Conservation (phyloP, 2,888 invertebrate species). For the Hylaea fasciaria region DNA sequence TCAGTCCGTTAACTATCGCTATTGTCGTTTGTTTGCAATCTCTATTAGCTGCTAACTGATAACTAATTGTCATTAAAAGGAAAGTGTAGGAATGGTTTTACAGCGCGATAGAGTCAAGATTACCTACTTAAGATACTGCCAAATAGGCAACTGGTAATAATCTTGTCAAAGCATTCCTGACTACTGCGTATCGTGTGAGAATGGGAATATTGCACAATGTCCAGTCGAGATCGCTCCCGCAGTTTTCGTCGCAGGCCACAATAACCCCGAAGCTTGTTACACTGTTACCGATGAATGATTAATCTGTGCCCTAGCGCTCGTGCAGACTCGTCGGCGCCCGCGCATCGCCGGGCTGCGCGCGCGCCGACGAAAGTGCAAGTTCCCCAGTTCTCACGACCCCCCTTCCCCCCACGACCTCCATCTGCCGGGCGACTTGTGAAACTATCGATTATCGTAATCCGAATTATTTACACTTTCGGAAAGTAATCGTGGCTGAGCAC, state of each 20-base stretch:
- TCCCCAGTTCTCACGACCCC: conserved; percentile 78
- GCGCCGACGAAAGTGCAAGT: conserved; percentile 82
- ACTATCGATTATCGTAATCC: conserved; percentile 70
- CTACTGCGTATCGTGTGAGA: too few species aligned
- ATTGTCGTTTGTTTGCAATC: conserved; percentile 42
- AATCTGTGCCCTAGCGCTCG: conserved; percentile 65
- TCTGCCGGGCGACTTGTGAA: conserved; percentile 56
- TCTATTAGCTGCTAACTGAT: conserved; percentile 17
- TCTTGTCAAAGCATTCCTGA: too few species aligned
- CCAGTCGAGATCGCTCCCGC: conserved; percentile 29
- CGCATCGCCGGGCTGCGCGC: conserved; percentile 60
- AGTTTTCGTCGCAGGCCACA: conserved; percentile 52
- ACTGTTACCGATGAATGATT: conserved; percentile 55
- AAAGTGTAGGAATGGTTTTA: neutral
- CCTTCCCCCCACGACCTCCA: conserved; percentile 49
- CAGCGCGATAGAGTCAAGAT: too few species aligned
- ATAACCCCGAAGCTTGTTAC: conserved; percentile 38
- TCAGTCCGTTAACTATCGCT: conserved; percentile 12
- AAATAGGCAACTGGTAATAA: too few species aligned
- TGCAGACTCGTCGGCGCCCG: conserved; percentile 76
- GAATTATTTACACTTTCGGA: conserved; percentile 74
- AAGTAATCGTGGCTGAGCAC: conserved; percentile 57
- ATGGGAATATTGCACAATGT: neutral
- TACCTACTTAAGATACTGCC: too few species aligned
- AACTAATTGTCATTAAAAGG: conserved; percentile 25